phyloP scores from a whole-genome alignment of 2,888 invertebrate species.

The Agrochola lychnidis region DNA sequence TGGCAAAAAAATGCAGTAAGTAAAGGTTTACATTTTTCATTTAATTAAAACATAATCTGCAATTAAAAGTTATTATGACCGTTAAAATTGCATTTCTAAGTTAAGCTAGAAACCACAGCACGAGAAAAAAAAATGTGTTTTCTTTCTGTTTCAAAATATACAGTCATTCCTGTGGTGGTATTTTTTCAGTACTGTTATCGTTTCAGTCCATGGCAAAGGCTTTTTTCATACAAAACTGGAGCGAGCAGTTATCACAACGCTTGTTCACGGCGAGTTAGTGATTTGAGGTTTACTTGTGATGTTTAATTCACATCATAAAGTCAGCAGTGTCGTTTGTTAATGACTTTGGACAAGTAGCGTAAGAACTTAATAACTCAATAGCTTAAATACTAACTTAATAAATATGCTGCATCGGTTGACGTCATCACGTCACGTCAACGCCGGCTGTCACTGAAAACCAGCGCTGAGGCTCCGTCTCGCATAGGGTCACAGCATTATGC shows the following conservation, averaged over 20 bases:
- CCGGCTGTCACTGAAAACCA: no score
- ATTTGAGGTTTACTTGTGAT: not conserved
- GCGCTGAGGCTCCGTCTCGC: no score
- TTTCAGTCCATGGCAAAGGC: not conserved
- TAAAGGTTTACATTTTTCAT: not conserved
- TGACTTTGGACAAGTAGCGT: no score
- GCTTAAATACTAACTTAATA: no score
- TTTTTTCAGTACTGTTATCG: conserved; percentile 27
- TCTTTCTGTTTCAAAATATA: conserved; percentile 1
- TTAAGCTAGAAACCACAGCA: conserved; percentile 1
- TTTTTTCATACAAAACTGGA: not conserved
- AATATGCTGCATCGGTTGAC: no score
- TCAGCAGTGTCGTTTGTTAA: no score
- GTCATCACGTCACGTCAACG: no score
- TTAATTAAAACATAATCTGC: not conserved
- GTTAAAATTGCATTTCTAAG: conserved; percentile 7
- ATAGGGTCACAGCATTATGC: no score
- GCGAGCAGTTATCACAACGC: not conserved
- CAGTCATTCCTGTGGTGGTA: not conserved
- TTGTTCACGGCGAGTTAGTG: not conserved
- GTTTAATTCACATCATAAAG: not conserved
- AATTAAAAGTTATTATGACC: not conserved
- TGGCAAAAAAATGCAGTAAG: not conserved
- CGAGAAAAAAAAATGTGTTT: not conserved
- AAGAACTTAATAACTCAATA: no score